Conservation (phyloP, 2,797 vertebrate species). For the Acipenser oxyrinchus region DNA sequence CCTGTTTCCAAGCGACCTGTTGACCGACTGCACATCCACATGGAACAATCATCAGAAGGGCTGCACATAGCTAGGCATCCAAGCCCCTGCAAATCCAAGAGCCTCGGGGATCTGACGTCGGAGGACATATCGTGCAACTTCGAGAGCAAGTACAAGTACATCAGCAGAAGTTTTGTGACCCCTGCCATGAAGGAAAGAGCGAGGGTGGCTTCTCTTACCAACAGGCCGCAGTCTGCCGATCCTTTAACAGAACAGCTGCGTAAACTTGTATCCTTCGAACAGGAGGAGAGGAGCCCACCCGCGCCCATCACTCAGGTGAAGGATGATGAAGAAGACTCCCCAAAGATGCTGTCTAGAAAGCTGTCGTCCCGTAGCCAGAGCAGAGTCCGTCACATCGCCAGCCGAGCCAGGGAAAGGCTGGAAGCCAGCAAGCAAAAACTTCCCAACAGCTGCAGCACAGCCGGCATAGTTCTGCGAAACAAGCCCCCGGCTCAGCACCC, state of each 20-base stretch:
- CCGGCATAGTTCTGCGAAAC: conserved; percentile 71
- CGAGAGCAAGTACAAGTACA: conserved; percentile 92
- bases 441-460: conserved; percentile 20
- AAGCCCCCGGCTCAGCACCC: conserved; percentile 55
- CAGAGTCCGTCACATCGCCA: conserved; percentile 90
- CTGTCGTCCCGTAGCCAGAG: conserved; percentile 93
- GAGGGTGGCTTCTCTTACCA: conserved; percentile 28
- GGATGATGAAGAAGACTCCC: conserved; percentile 48
- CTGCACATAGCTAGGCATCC: conserved; percentile 32
- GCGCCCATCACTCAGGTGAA: conserved; percentile 32
- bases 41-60: conserved; percentile 10
- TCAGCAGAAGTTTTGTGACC: conserved; percentile 84
- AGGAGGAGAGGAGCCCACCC: conserved; percentile 50
- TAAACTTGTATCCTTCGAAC: conserved; percentile 78
- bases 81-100: conserved; percentile 88
- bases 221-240: conserved; percentile 60
- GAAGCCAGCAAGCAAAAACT: conserved; percentile 68
- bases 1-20: neutral
- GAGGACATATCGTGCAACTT: conserved; percentile 96
- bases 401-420: conserved; percentile 82
- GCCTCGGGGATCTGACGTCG: conserved; percentile 90
- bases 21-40: neutral
- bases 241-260: conserved; percentile 84
- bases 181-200: conserved; percentile 63
- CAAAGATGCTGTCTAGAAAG: conserved; percentile 73